These are phyloP conservation scores for Dermochelys coriacea DNA, from an alignment of 2,797 vertebrate genomes.

Conservation along the genomic window DNA sequence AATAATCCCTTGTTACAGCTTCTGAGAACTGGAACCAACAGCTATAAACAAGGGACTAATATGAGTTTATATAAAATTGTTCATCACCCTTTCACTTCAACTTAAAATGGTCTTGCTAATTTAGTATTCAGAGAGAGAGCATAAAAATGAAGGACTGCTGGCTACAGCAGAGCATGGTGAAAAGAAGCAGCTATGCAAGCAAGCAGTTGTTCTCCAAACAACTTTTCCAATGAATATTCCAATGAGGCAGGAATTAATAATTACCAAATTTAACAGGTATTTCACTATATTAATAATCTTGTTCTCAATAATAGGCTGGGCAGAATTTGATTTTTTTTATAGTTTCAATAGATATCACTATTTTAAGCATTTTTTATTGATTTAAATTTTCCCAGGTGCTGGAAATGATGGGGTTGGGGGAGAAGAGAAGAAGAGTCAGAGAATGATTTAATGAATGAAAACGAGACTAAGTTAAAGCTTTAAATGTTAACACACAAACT, in stretches of 20 bases:
- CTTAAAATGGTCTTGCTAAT: not conserved
- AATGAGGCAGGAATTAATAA: not conserved
- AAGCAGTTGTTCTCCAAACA: not conserved
- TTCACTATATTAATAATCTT: not conserved
- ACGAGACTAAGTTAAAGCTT: too few species aligned
- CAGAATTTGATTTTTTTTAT: too few species aligned
- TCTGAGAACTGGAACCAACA: not conserved
- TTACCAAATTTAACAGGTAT: accelerated
- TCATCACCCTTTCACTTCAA: not conserved
- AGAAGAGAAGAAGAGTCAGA: too few species aligned
- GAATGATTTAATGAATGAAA: too few species aligned
- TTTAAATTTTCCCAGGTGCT: not conserved
- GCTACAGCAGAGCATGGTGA: not conserved
- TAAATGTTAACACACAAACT: too few species aligned
- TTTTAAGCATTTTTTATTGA: not conserved
- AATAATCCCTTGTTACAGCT: not conserved
- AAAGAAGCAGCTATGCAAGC: not conserved
- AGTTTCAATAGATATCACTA: not conserved
- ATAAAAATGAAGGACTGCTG: not conserved
- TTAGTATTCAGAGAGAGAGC: not conserved
- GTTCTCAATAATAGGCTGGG: not conserved
- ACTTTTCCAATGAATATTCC: not conserved
- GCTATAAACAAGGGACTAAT: not conserved
- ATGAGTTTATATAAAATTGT: not conserved
- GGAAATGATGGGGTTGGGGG: too few species aligned